A percentile compares a stretch with the other conserved stretches of the same genome.
Conservation (phyloP, 2,888 invertebrate genomes). For the Epirrhoe tristata region DNA sequence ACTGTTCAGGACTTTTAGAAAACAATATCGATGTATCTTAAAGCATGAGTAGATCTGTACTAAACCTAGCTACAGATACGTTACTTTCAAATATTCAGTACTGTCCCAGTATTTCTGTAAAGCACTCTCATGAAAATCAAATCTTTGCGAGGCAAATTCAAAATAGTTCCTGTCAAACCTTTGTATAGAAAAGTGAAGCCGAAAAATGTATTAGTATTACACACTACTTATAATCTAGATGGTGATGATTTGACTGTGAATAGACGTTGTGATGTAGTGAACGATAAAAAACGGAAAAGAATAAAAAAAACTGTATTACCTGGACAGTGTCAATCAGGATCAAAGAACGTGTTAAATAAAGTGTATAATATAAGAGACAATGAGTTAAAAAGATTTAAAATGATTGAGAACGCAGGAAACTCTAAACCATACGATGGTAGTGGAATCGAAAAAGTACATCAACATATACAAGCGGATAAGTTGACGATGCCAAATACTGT, state of each 20-base stretch:
- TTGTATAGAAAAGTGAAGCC: constrained; percentile 66
- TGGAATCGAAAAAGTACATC: constrained; percentile 42
- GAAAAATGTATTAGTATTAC: constrained; percentile 49
- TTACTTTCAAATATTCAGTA: constrained; percentile 24
- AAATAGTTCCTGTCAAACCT: constrained; percentile 69
- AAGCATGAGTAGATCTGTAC: constrained; percentile 10
- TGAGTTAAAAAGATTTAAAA: constrained; percentile 36
- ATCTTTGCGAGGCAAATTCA: constrained; percentile 60
- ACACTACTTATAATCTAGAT: constrained; percentile 63
- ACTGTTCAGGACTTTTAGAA: too few relatives aligned
- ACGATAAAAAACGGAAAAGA: constrained; percentile 40
- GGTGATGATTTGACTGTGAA: constrained; percentile 64
- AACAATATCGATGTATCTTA: background rate
- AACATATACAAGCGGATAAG: constrained; percentile 48
- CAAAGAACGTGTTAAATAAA: constrained; percentile 27
- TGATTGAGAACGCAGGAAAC: constrained; percentile 38
- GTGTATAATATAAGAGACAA: constrained; percentile 29
- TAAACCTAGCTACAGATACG: constrained; percentile 13
- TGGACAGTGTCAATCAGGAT: constrained; percentile 50
- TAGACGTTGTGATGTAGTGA: constrained; percentile 47
- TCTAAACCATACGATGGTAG: constrained; percentile 27
- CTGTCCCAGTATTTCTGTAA: constrained; percentile 21
- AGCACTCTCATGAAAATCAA: constrained; percentile 52
- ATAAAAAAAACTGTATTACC: constrained; percentile 50
- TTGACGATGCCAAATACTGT: constrained; percentile 49